Evolutionary conservation across 2,888 invertebrate genomes (phyloP).

Genomic region (Amiota mariae): DNA sequence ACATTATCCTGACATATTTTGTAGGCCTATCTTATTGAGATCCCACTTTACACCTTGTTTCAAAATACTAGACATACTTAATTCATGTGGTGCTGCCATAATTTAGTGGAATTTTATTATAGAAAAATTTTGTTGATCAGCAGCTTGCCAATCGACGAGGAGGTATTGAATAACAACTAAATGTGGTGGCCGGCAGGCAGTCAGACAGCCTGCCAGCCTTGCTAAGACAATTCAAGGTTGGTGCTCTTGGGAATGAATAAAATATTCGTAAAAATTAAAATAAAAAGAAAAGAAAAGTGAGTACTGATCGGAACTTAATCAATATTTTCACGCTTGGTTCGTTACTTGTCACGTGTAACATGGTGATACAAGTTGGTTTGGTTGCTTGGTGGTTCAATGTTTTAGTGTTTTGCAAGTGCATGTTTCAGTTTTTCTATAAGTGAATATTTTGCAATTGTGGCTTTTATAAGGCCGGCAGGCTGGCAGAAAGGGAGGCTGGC

Average conservation of each 20-base stretch:
- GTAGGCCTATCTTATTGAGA: conserved; percentile 21
- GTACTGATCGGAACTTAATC: conserved; percentile 14
- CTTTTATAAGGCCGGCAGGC: background rate
- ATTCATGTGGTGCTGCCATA: no score
- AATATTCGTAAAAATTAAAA: background rate
- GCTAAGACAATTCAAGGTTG: conserved; percentile 6
- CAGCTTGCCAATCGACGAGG: background rate
- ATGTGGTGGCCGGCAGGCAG: background rate
- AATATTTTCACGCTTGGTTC: conserved; percentile 19
- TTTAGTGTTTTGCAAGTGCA: background rate
- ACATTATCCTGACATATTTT: conserved; percentile 17
- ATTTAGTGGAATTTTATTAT: no score
- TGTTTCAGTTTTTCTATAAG: background rate
- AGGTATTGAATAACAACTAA: background rate
- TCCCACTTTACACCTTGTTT: conserved; percentile 62
- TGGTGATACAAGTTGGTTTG: background rate
- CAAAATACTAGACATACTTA: background rate
- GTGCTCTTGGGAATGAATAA: background rate
- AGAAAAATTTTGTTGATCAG: no score
- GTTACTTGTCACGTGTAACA: conserved; percentile 16
- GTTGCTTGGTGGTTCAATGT: conserved; percentile 2
- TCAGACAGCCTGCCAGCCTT: background rate
- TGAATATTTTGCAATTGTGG: background rate
- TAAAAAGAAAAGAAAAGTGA: background rate
- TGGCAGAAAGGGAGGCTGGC: no score